phyloP scores from a whole-genome alignment of 2,888 invertebrate species.

The Branchipolynoe longqiensis region DNA sequence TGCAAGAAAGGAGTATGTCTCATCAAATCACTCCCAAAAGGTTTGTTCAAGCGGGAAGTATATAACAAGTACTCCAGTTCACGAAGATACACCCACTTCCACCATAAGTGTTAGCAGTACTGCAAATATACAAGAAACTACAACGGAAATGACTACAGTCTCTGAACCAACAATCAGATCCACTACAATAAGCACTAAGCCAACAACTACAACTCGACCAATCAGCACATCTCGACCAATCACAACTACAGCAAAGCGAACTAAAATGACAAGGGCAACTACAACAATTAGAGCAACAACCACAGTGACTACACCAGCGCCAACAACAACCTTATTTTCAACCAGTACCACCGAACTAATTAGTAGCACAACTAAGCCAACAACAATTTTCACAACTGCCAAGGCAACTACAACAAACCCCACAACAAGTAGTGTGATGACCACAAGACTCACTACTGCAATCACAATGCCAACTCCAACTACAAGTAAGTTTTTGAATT shows the following conservation, averaged over 20 bases:
- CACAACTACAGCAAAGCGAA: background rate
- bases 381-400: background rate
- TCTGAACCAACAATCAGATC: background rate
- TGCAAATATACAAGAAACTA: background rate
- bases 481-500: background rate
- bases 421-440: background rate
- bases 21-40: conserved; percentile 14
- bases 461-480: background rate
- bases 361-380: background rate
- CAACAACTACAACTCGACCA: background rate
- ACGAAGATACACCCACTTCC: background rate
- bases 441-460: background rate
- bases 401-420: conserved; percentile 1
- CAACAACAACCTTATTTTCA: background rate
- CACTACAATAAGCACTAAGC: background rate
- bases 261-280: background rate
- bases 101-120: too few relatives aligned
- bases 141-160: background rate
- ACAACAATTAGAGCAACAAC: background rate
- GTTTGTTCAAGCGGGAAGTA: background rate
- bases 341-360: background rate
- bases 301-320: background rate
- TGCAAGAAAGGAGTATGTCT: background rate
- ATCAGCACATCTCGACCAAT: background rate
- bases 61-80: conserved; percentile 4